These are phyloP conservation scores for Drosophila longiperda DNA, from an alignment of 2,888 invertebrate species.

Conservation along the genomic window DNA sequence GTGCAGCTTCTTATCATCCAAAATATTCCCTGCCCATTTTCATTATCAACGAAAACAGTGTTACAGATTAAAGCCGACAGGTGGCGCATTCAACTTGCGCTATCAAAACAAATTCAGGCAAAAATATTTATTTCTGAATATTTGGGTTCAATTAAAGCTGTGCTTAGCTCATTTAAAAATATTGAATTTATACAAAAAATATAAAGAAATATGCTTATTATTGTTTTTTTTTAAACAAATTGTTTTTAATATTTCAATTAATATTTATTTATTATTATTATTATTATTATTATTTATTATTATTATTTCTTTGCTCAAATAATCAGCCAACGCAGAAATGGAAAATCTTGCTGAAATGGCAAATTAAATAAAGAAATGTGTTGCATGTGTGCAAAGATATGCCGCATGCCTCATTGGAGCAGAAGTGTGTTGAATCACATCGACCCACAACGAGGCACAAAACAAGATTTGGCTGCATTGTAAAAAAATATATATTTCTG, in stretches of 20 bases:
- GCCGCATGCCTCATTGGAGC: slow-evolving; percentile 15
- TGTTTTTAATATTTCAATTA: not conserved
- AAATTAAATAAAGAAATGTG: not conserved
- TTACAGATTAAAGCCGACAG: slow-evolving; percentile 20
- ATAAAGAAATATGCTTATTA: too few species aligned
- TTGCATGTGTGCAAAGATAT: slow-evolving; percentile 46
- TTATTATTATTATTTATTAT: too few species aligned
- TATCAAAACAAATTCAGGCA: slow-evolving; percentile 20
- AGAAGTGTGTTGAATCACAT: slow-evolving; percentile 23
- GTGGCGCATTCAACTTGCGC: slow-evolving; percentile 38
- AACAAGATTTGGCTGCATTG: slow-evolving; percentile 37
- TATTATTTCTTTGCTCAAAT: not conserved
- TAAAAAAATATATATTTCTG: slow-evolving; percentile 30
- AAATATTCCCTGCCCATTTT: slow-evolving; percentile 20
- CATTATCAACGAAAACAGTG: not conserved
- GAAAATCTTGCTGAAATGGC: not conserved
- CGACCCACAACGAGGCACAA: slow-evolving; percentile 12
- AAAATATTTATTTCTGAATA: slow-evolving; percentile 20
- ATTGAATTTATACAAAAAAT: too few species aligned
- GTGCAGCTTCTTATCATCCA: slow-evolving; percentile 11
- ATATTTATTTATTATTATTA: too few species aligned
- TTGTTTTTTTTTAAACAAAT: not conserved
- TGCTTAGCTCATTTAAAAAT: not conserved
- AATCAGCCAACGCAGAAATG: not conserved
- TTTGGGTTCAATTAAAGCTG: slow-evolving; percentile 5